phyloP scores from a whole-genome alignment of 2,797 vertebrate species.

The Hemibagrus guttatus region DNA sequence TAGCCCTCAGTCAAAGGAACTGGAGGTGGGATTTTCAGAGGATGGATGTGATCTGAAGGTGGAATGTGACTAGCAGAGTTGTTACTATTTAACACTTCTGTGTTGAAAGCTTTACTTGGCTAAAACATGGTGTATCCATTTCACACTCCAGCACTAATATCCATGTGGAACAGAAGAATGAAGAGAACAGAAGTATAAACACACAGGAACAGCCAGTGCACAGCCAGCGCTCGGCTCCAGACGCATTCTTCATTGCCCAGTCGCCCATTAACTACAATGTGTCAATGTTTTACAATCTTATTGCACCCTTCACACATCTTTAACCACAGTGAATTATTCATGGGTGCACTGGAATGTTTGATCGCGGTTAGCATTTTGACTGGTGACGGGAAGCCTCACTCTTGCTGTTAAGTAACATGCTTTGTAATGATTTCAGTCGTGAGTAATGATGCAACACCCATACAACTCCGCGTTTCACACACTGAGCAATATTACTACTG shows the following conservation, averaged over 20 bases:
- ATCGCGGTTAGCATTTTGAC: constrained; percentile 33
- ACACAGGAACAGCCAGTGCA: neutral
- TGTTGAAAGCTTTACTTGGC: constrained; percentile 1
- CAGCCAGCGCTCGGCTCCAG: neutral
- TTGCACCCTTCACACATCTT: constrained; percentile 17
- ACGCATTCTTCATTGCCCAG: neutral
- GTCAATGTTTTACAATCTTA: constrained; percentile 21
- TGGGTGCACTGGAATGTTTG: constrained; percentile 70
- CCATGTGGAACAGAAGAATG: neutral
- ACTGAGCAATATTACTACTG: neutral
- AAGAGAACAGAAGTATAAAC: constrained; percentile 16
- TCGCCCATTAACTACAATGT: constrained; percentile 21
- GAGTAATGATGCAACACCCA: neutral
- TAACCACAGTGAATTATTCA: constrained; percentile 72
- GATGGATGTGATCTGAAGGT: constrained; percentile 13
- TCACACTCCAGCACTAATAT: neutral
- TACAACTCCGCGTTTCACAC: neutral
- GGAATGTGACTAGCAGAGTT: neutral
- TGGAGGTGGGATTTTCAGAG: constrained; percentile 10
- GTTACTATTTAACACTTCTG: constrained; percentile 12
- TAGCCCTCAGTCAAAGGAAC: neutral
- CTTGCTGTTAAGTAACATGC: neutral
- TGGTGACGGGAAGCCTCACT: neutral
- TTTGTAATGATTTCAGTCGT: neutral
- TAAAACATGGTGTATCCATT: neutral